Evolutionary conservation across 2,797 vertebrate genomes (phyloP).

Genomic region (Perodicticus potto): DNA sequence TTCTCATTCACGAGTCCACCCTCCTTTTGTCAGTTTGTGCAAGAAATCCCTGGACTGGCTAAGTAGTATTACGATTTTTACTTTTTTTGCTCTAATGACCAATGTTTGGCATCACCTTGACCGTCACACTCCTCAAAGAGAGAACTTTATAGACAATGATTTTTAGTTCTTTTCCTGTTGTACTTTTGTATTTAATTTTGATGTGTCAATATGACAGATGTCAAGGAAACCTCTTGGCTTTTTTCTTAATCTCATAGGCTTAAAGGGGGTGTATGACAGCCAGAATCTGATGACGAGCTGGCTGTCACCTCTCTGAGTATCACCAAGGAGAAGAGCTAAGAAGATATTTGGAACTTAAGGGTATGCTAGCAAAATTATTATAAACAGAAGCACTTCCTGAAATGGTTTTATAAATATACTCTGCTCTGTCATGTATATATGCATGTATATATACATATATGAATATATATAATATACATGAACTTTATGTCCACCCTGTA

Average conservation of each 20-base stretch:
- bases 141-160: not conserved
- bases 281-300: not conserved
- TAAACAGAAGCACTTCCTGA: not conserved
- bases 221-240: constrained; percentile 19
- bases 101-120: not conserved
- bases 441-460: not conserved
- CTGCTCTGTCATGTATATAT: not conserved
- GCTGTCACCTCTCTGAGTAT: constrained; percentile 6
- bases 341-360: not conserved
- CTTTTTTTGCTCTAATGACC: not conserved
- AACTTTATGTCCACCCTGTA: too few species aligned
- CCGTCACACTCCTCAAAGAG: not conserved
- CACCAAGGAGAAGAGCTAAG: not conserved
- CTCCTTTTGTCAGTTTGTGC: not conserved
- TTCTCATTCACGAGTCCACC: not conserved
- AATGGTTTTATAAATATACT: not conserved
- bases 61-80: not conserved
- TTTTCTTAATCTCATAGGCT: constrained; percentile 53
- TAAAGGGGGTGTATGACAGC: not conserved
- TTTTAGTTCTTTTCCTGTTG: constrained; percentile 1
- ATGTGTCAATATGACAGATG: constrained; percentile 38
- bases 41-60: too few species aligned
- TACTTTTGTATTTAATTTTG: constrained; percentile 31
- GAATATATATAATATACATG: too few species aligned
- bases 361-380: not conserved